Evolutionary conservation across 1,140 invertebrate genomes (phyloP).

Genomic region (Aphis craccivora): DNA sequence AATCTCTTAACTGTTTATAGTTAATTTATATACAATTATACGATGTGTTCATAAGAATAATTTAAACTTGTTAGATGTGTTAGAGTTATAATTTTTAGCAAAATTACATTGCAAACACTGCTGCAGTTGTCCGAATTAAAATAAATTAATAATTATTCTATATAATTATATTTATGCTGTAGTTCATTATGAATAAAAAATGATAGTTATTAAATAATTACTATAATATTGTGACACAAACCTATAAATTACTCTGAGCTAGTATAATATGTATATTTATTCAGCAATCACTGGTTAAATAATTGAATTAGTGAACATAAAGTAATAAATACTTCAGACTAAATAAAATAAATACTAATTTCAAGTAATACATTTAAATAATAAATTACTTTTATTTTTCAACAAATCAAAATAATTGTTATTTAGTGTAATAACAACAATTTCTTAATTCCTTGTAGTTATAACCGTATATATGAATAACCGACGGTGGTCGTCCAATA

Average conservation of each 20-base stretch:
- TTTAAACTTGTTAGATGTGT: not conserved
- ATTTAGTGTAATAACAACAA: not conserved
- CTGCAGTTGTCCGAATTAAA: not conserved
- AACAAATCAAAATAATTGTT: not conserved
- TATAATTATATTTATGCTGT: not conserved
- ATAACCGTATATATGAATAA: not conserved
- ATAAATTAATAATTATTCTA: not conserved
- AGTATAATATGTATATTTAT: not conserved
- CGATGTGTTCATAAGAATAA: not conserved
- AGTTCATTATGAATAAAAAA: not conserved
- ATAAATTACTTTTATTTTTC: not conserved
- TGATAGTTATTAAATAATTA: not conserved
- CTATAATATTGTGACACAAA: not conserved
- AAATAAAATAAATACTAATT: not conserved
- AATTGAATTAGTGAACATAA: not conserved
- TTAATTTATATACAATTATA: not conserved
- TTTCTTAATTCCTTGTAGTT: not conserved
- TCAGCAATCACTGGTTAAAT: not conserved
- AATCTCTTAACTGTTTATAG: not conserved
- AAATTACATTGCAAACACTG: not conserved
- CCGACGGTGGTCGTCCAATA: not conserved
- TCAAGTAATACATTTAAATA: not conserved
- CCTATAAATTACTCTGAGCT: not conserved
- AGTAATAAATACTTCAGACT: not conserved
- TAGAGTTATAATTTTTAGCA: no score